Percentiles rank a stretch among this genome's conserved stretches.
These are phyloP conservation scores for Erpetoichthys calabaricus DNA, from an alignment of 2,797 vertebrate genomes.

Conservation along the genomic window DNA sequence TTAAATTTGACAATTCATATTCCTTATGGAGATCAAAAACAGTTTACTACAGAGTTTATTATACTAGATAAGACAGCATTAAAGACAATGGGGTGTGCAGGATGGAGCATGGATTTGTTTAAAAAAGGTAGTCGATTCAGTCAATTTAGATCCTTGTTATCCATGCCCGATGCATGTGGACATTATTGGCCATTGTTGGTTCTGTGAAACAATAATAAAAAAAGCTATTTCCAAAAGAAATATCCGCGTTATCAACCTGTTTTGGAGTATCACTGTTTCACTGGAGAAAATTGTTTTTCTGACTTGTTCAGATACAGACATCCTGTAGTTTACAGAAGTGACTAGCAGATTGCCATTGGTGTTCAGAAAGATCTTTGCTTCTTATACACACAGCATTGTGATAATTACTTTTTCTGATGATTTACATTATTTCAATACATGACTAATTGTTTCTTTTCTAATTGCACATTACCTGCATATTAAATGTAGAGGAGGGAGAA, in stretches of 20 bases:
- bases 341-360: too few relatives aligned
- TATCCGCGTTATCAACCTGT: slow-evolving; percentile 19
- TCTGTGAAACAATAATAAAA: slow-evolving; percentile 28
- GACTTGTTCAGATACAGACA: too few relatives aligned
- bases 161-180: slow-evolving; percentile 32
- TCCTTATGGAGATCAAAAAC: slow-evolving; percentile 98
- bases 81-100: slow-evolving; percentile 38
- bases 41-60: slow-evolving; percentile 99
- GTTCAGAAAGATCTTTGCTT: too few relatives aligned
- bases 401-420: too few relatives aligned
- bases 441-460: too few relatives aligned
- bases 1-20: slow-evolving; percentile 99
- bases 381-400: too few relatives aligned
- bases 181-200: slow-evolving; percentile 31
- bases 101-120: slow-evolving; percentile 31
- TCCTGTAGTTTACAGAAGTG: too few relatives aligned
- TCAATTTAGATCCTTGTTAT: slow-evolving; percentile 40
- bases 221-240: slow-evolving; percentile 28
- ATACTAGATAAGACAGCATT: slow-evolving; percentile 87
- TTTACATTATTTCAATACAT: too few relatives aligned
- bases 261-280: slow-evolving; percentile 21
- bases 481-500: too few relatives aligned
- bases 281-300: too few relatives aligned
- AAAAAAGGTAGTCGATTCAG: slow-evolving; percentile 34
- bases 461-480: too few relatives aligned